Percentiles rank a stretch among this genome's conserved stretches.
Conservation (phyloP, 2,797 vertebrate genomes). For the Halcyon badia region DNA sequence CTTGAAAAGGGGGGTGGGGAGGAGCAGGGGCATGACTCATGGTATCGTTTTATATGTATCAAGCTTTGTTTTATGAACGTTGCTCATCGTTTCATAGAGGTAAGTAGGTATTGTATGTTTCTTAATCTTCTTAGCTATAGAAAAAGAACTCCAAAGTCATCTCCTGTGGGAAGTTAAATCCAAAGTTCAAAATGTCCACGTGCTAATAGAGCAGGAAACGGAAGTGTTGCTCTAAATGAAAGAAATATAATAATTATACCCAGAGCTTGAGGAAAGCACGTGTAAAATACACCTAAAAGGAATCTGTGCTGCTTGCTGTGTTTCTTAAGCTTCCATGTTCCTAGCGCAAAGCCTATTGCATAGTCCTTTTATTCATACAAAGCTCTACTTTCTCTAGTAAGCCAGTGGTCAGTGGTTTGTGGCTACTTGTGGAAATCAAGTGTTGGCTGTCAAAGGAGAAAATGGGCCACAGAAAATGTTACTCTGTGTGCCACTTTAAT, state of each 20-base stretch:
- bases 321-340: not conserved
- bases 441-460: not conserved
- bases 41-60: constrained; percentile 23
- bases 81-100: not conserved
- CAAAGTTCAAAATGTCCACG: not conserved
- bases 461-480: not conserved
- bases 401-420: not conserved
- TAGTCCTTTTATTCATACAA: not conserved
- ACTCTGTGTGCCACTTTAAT: not conserved
- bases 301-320: not conserved
- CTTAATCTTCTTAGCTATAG: constrained; percentile 9
- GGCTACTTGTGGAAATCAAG: not conserved
- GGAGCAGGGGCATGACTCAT: constrained; percentile 24
- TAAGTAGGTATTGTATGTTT: not conserved
- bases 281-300: not conserved
- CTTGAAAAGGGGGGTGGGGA: not conserved
- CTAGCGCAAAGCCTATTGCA: not conserved
- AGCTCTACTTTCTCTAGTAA: not conserved
- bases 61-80: not conserved
- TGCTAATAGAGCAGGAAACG: not conserved
- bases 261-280: not conserved
- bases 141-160: not conserved
- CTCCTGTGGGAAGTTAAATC: not conserved
- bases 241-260: not conserved
- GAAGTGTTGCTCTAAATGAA: not conserved